These are phyloP conservation scores for Clarias macrocephalus DNA, from an alignment of 2,113 vertebrate species.

Conservation along the genomic window DNA sequence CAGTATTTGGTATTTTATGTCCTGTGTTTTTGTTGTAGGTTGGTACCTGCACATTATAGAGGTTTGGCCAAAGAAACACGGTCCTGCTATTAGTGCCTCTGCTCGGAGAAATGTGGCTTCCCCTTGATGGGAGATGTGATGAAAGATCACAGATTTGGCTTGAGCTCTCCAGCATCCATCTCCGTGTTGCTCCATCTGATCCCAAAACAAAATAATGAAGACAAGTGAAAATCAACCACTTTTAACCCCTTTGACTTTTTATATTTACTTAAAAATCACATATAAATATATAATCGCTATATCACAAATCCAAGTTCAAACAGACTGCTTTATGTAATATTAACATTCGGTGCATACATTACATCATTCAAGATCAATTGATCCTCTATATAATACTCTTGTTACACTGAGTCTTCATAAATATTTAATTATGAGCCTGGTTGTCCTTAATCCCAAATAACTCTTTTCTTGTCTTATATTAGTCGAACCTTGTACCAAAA, in stretches of 20 bases:
- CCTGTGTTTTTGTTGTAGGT: not conserved
- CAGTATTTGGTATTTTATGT: not conserved
- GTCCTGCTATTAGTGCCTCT: conserved; percentile 70
- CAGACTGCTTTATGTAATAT: not conserved
- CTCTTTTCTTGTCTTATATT: not conserved
- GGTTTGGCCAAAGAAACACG: conserved; percentile 60
- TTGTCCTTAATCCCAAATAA: not conserved
- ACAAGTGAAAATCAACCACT: not conserved
- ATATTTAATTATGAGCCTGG: not conserved
- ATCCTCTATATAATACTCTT: not conserved
- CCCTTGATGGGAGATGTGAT: conserved; percentile 52
- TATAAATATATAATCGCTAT: not conserved
- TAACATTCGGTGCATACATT: not conserved
- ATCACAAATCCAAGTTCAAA: not conserved
- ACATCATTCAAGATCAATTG: not conserved
- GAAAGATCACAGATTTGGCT: conserved; percentile 57
- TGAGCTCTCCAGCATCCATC: conserved; percentile 35
- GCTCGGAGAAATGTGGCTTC: conserved; percentile 60
- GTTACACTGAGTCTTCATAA: not conserved
- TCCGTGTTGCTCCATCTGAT: conserved; percentile 36
- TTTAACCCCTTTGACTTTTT: not conserved
- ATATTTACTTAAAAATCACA: not conserved
- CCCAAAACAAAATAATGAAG: conserved; percentile 17
- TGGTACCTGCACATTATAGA: conserved; percentile 69
- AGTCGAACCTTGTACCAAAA: not conserved